These are phyloP conservation scores for Meliscaeva auricollis DNA, from an alignment of 2,888 invertebrate species.

Conservation along the genomic window DNA sequence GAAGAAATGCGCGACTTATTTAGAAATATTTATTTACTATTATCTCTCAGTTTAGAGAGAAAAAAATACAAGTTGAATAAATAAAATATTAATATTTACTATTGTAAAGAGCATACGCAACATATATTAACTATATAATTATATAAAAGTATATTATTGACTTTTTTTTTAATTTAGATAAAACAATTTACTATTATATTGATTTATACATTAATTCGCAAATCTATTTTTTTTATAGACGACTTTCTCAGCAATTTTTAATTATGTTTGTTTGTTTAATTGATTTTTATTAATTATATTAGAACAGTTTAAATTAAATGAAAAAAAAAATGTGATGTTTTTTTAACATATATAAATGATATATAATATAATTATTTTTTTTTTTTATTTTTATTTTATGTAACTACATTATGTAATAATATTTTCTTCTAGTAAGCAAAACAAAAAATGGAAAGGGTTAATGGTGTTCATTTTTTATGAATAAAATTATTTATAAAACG, in stretches of 20 bases:
- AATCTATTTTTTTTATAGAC: constrained; percentile 72
- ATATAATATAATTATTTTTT: constrained; percentile 32
- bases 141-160: constrained; percentile 61
- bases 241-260: constrained; percentile 67
- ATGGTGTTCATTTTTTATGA: constrained; percentile 75
- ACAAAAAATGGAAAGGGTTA: constrained; percentile 64
- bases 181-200: constrained; percentile 53
- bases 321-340: constrained; percentile 58
- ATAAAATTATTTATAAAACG: constrained; percentile 73
- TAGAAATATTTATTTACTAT: constrained; percentile 74
- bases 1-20: constrained; percentile 59
- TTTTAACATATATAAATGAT: constrained; percentile 35
- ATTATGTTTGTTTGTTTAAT: constrained; percentile 46
- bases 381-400: constrained; percentile 19
- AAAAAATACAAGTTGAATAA: constrained; percentile 68
- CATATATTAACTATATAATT: constrained; percentile 35
- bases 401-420: constrained; percentile 22
- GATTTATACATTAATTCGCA: constrained; percentile 57
- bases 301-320: constrained; percentile 54
- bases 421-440: constrained; percentile 43
- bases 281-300: constrained; percentile 48
- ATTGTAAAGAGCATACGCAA: constrained; percentile 71
- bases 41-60: constrained; percentile 60
- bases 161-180: constrained; percentile 62
- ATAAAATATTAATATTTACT: constrained; percentile 73